A percentile compares a stretch with the other conserved stretches of the same genome.
These are phyloP conservation scores for Galeruca laticollis DNA, from an alignment of 2,888 invertebrate species.

Conservation along the genomic window DNA sequence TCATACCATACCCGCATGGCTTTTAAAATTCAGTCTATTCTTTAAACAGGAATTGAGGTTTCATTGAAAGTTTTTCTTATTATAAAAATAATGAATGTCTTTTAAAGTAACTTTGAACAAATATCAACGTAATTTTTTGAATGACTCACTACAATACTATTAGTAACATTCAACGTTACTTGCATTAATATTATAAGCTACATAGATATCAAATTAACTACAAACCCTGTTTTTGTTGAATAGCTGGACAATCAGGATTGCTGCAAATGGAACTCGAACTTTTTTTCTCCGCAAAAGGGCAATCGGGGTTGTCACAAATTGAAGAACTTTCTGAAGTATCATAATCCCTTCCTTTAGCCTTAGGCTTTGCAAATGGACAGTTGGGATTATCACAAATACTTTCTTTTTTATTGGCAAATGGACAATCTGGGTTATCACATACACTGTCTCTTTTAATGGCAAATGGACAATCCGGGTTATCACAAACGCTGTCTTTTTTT, in stretches of 20 bases:
- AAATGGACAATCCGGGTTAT: constrained; percentile 47
- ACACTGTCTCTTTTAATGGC: neutral
- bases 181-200: too few relatives aligned
- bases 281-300: constrained; percentile 38
- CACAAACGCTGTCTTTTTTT: constrained; percentile 25
- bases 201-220: too few relatives aligned
- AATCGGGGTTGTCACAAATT: constrained; percentile 48
- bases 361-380: constrained; percentile 40
- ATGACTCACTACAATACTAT: too few relatives aligned
- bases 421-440: constrained; percentile 47
- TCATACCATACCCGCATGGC: too few relatives aligned
- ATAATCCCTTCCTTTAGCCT: constrained; percentile 12
- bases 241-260: constrained; percentile 49
- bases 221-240: neutral
- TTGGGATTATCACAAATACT: constrained; percentile 42
- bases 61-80: too few relatives aligned
- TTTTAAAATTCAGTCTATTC: too few relatives aligned
- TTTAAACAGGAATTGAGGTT: too few relatives aligned
- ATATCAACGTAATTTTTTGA: too few relatives aligned
- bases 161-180: too few relatives aligned
- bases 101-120: too few relatives aligned
- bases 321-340: constrained; percentile 11
- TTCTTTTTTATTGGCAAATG: constrained; percentile 23
- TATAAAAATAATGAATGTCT: too few relatives aligned
- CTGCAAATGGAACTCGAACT: constrained; percentile 29